These are phyloP conservation scores for Bhutanitis thaidina DNA, from an alignment of 2,888 invertebrate species.

Conservation along the genomic window DNA sequence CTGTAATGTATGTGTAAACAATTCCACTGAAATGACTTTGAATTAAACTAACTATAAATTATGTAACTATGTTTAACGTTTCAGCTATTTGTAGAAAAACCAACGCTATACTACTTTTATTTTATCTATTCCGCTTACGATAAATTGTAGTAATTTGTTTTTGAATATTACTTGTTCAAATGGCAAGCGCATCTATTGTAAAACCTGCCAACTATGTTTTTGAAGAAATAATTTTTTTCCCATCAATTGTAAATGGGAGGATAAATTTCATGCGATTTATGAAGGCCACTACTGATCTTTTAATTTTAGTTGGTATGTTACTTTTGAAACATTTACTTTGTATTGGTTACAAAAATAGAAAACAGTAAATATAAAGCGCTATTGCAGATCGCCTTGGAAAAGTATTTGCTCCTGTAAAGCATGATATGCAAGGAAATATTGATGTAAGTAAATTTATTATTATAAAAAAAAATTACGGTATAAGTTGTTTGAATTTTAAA, in stretches of 20 bases:
- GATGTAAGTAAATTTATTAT: constrained; percentile 80
- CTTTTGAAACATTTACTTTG: background rate
- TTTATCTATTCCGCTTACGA: no score
- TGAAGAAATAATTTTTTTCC: constrained; percentile 66
- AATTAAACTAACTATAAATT: no score
- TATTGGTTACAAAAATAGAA: background rate
- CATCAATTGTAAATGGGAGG: constrained; percentile 73
- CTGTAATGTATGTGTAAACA: no score
- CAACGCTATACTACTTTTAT: no score
- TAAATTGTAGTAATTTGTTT: no score
- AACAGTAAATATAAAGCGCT: constrained; percentile 19
- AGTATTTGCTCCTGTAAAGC: constrained; percentile 85
- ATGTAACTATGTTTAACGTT: constrained; percentile 10
- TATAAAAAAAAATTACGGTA: no score
- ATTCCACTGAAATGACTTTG: no score
- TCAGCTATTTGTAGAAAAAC: background rate
- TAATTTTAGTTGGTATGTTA: constrained; percentile 82
- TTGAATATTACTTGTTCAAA: constrained; percentile 5
- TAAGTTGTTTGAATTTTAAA: background rate
- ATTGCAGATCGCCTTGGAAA: constrained; percentile 86
- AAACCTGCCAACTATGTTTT: constrained; percentile 33
- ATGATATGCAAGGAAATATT: constrained; percentile 89
- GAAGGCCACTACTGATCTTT: constrained; percentile 80
- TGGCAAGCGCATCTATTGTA: constrained; percentile 15
- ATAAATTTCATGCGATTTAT: constrained; percentile 82